Evolutionary conservation across 2,888 invertebrate species (phyloP), one percentile per base, ranked within the genome.

Genomic region (Ditylenchus weischeri): DNA sequence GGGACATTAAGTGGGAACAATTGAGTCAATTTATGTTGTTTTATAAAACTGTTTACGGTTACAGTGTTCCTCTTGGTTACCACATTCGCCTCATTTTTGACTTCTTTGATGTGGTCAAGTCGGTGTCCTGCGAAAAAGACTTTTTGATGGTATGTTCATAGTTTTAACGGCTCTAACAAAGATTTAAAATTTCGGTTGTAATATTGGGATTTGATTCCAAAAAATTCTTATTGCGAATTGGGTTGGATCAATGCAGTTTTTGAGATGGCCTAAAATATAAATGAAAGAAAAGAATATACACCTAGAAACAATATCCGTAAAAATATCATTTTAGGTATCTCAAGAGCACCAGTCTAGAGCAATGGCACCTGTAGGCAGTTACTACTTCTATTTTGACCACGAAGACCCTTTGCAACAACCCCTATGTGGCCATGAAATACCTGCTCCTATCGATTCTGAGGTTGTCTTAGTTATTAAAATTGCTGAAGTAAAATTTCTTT

Each of bases 311-410:
- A n/a, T n/a, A n/a, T n/a, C n/a, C n/a, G n/a, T n/a, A n/a, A n/a
- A 43, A 43, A 43, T 43, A 43, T 43, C 15, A 10, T 57, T 59
- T 68, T 57, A 74, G 72, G 68, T 81, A 8, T 78, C 78, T 2
- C 75, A 81, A 62, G 79, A 81, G 63, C 78, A 79, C 67, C 70
- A 73, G n/a, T 72, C 75, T 15, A 69, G 78, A 59, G 77, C 74
- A 19, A 71, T 72, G 54, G 78, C 77, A 1, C 79, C 80, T 0
- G 62, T 73, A 13, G 73, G 74, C n/a, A 76, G 73, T 59, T 79
- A 80, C 60, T 79, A 75, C 65, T 81, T 80, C 70, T 59, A 79
- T 47, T 80, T 78, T 71, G 72, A 80, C 66, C 74, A 79, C 51
- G 78, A 79, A 63, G 74, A 79, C 38, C 51, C 48, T 13, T 47